Evolutionary conservation across 2,113 vertebrate genomes (phyloP).

Genomic region (Pterophyllum scalare): DNA sequence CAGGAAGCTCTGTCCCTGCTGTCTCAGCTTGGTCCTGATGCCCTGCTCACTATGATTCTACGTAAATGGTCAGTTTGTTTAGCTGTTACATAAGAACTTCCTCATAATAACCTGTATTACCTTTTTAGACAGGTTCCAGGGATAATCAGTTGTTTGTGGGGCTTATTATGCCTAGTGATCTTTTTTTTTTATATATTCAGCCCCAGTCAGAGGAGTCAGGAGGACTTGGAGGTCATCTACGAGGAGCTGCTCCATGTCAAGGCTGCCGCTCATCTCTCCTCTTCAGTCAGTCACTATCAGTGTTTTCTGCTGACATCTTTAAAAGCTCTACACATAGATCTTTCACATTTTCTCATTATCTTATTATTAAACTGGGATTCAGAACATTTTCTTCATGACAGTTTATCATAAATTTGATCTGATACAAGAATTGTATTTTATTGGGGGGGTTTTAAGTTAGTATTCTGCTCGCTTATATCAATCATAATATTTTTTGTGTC

Average conservation of each 20-base stretch:
- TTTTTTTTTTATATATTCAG: conserved; percentile 61
- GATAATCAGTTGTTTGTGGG: background rate
- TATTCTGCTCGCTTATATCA: background rate
- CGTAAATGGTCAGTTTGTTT: conserved; percentile 87
- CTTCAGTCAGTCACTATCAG: conserved; percentile 81
- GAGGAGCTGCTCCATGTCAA: conserved; percentile 96
- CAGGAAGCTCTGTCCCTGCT: conserved; percentile 87
- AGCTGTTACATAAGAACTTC: background rate
- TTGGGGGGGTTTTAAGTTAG: rapidly evolving
- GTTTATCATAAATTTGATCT: background rate
- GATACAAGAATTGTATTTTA: background rate
- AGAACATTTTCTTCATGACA: background rate
- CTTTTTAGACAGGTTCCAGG: background rate
- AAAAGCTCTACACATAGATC: background rate
- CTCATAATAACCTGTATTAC: background rate
- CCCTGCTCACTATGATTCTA: conserved; percentile 92
- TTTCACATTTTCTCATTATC: background rate
- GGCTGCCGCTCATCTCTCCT: conserved; percentile 92
- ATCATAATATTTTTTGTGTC: background rate
- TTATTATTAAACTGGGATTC: too few species aligned
- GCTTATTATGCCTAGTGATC: background rate
- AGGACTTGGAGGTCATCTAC: conserved; percentile 94
- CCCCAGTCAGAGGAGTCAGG: conserved; percentile 88
- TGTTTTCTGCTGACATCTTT: background rate
- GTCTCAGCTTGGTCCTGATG: conserved; percentile 90